Evolutionary conservation across 2,888 invertebrate genomes (phyloP), one percentile per base, ranked within the genome.

Genomic region (Flabesymbios commensalis): DNA sequence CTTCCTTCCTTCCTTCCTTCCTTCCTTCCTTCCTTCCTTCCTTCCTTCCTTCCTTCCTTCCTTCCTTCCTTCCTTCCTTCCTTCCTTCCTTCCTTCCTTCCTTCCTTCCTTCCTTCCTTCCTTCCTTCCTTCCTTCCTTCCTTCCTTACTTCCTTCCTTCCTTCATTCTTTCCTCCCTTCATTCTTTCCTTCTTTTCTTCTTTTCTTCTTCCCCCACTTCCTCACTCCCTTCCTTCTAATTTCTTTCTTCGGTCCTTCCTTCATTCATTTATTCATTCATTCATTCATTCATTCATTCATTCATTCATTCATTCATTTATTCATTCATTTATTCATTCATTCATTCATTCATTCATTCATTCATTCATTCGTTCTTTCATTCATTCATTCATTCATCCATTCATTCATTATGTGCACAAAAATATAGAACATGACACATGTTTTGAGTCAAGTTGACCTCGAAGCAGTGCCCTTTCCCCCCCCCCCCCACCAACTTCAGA

Each of bases 81-180:
- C 53, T 53, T 36, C 53, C 43, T 53, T 39, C 53, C 39, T 53
- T 53, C 53, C 43, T 53, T 53, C 53, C 53, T 53, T 36, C 53
- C 43, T 53, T 53, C 53, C 53, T 53, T 36, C 53, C 43, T 53
- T 53, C 53, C 53, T 53, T 36, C 53, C 43, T 53, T 32, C 53
- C 53, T 53, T 36, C 53, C 43, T 53, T 53, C 53, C 53, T 53
- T 53, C 53, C 43, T 53, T 53, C 53, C 33, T 53, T 53, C 53
- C 43, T 53, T 53, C 53, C 53, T 53, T 32, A 32, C 43, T 53
- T 53, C 53, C 53, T 53, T 53, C 53, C 43, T 53, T 53, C 53
- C 45, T 53, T 53, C 53, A 10, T 53, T 53, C 53, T 39, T 53
- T 32, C 53, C 43, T 47, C 36, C 53, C 53, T 19, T 41, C 42